Percentiles rank a stretch among this genome's conserved stretches.
Evolutionary conservation across 2,113 vertebrate species (phyloP).

Genomic region (Mormyrus iriodes): DNA sequence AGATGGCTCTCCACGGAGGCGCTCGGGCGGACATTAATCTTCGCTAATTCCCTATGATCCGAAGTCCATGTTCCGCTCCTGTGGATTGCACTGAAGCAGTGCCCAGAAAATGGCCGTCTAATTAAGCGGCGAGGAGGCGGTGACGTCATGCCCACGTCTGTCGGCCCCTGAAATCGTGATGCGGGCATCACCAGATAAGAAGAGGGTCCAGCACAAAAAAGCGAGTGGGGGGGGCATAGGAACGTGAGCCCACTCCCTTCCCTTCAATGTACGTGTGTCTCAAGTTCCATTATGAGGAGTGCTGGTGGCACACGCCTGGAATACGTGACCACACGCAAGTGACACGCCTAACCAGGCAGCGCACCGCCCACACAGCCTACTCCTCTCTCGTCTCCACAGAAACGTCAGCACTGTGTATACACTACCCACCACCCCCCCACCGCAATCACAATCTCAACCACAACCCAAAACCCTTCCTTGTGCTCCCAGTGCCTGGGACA

Average conservation of each 20-base stretch:
- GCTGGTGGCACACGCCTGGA: not conserved
- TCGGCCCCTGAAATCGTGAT: not conserved
- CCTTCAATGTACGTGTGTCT: not conserved
- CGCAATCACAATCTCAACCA: not conserved
- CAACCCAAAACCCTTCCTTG: not conserved
- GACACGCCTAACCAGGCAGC: not conserved
- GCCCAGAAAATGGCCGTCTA: not conserved
- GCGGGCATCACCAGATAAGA: not conserved
- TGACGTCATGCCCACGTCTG: not conserved
- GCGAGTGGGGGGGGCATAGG: not conserved
- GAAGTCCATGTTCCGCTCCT: not conserved
- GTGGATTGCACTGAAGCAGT: not conserved
- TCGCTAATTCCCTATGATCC: not conserved
- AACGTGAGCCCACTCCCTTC: not conserved
- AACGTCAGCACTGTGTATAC: slow-evolving; percentile 26
- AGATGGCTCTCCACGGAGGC: not conserved
- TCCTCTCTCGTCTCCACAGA: not conserved
- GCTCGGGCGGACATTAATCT: not conserved
- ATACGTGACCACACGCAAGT: not conserved
- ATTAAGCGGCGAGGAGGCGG: not conserved
- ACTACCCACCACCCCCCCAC: too few species aligned
- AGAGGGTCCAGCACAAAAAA: not conserved
- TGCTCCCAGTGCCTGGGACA: slow-evolving; percentile 10
- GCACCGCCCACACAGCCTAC: not conserved
- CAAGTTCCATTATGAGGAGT: not conserved